Evolutionary conservation across 2,797 vertebrate species (phyloP).

Genomic region (Microctenopoma stevenorrisi): DNA sequence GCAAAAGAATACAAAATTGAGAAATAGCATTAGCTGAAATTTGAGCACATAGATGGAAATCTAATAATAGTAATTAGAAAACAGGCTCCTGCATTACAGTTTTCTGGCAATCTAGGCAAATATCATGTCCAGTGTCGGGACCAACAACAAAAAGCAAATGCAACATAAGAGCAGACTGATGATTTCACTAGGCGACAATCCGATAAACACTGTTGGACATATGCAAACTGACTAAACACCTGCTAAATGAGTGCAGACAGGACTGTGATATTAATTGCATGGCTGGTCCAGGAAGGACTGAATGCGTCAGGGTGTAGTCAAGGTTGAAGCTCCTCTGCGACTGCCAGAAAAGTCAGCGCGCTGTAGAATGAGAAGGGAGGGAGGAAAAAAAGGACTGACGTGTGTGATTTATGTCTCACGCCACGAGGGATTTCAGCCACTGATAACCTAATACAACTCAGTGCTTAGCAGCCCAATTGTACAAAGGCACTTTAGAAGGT

Average conservation of each 20-base stretch:
- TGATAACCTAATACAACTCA: slow-evolving; percentile 83
- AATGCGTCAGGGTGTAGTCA: slow-evolving; percentile 48
- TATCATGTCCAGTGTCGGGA: background rate
- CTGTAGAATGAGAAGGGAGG: slow-evolving; percentile 47
- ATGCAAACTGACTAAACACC: slow-evolving; percentile 1
- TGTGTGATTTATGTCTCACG: slow-evolving; percentile 82
- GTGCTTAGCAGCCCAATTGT: slow-evolving; percentile 82
- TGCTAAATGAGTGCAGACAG: slow-evolving; percentile 37
- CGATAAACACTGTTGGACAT: slow-evolving; percentile 18
- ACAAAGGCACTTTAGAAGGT: slow-evolving; percentile 76
- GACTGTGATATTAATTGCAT: slow-evolving; percentile 57
- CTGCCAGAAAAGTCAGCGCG: slow-evolving; percentile 54
- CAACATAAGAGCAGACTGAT: background rate
- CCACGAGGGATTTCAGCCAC: slow-evolving; percentile 81
- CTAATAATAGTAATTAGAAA: slow-evolving; percentile 22
- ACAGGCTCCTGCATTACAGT: background rate
- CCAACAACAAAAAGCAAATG: background rate
- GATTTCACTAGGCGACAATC: background rate
- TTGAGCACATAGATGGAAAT: slow-evolving; percentile 34
- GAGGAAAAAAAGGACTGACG: slow-evolving; percentile 65
- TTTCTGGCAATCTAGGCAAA: slow-evolving; percentile 14
- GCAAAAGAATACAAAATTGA: slow-evolving; percentile 26
- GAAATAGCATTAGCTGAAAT: slow-evolving; percentile 43
- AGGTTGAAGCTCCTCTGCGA: slow-evolving; percentile 63
- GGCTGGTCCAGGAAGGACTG: slow-evolving; percentile 42